Evolutionary conservation across 2,888 invertebrate species (phyloP).

Genomic region (Limnephilus rhombicus): DNA sequence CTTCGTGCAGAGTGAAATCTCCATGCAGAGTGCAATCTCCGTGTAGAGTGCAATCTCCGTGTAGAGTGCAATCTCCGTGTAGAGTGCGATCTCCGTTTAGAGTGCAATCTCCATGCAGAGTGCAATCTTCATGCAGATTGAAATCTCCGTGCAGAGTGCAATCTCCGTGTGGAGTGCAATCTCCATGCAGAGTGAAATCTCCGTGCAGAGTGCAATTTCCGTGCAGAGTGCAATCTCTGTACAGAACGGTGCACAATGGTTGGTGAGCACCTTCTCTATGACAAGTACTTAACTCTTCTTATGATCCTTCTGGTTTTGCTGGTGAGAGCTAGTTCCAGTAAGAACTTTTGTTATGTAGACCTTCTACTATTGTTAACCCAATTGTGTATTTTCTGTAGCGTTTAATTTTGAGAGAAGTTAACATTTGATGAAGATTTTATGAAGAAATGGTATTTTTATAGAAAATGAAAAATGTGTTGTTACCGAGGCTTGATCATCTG

Average conservation of each 20-base stretch:
- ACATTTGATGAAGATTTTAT: conserved; percentile 57
- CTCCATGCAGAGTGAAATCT: background rate
- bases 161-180: background rate
- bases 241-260: background rate
- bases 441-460: conserved; percentile 63
- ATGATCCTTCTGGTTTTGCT: conserved; percentile 46
- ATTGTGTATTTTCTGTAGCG: conserved; percentile 34
- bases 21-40: background rate
- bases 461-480: conserved; percentile 56
- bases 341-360: conserved; percentile 30
- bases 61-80: background rate
- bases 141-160: background rate
- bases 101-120: too few relatives aligned
- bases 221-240: background rate
- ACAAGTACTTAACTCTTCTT: conserved; percentile 55
- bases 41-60: background rate
- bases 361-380: conserved; percentile 33
- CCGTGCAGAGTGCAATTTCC: background rate
- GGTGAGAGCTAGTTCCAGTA: conserved; percentile 29
- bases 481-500: conserved; percentile 49
- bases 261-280: background rate
- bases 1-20: background rate
- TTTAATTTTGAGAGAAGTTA: conserved; percentile 49
- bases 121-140: too few relatives aligned
- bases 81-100: background rate